A percentile compares a stretch with the other conserved stretches of the same genome.
Evolutionary conservation across 2,888 invertebrate species (phyloP).

Genomic region (Catocala sponsa): DNA sequence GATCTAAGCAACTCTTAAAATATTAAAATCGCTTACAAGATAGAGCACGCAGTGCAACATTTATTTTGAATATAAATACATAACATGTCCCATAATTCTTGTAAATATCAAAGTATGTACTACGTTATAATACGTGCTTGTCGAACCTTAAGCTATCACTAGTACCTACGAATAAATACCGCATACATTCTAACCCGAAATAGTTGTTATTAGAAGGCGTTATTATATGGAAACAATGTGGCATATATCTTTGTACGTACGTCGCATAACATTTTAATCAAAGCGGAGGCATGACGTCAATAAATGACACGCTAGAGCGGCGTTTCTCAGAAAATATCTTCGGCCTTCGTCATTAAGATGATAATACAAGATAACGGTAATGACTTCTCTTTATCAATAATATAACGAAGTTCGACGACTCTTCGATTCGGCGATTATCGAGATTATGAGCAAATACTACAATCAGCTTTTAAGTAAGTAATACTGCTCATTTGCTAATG

Average conservation of each 20-base stretch:
- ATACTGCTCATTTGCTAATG: slow-evolving; percentile 24
- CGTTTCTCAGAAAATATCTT: slow-evolving; percentile 63
- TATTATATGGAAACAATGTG: slow-evolving; percentile 6
- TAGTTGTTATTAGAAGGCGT: slow-evolving; percentile 4
- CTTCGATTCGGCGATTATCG: slow-evolving; percentile 61
- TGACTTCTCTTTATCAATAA: slow-evolving; percentile 71
- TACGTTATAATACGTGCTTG: background rate
- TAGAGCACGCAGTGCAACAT: no score
- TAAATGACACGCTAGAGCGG: slow-evolving; percentile 27
- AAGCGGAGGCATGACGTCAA: slow-evolving; percentile 39
- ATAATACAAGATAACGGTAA: slow-evolving; percentile 73
- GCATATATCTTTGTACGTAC: slow-evolving; percentile 5
- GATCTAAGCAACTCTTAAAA: no score
- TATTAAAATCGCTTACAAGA: no score
- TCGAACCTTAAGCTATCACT: background rate
- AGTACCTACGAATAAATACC: background rate
- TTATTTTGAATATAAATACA: no score
- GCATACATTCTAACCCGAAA: background rate
- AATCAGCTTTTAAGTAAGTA: slow-evolving; percentile 38
- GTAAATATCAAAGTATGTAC: background rate
- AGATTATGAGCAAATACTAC: slow-evolving; percentile 55
- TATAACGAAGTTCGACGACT: slow-evolving; percentile 68
- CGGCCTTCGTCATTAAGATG: slow-evolving; percentile 69
- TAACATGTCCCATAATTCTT: background rate
- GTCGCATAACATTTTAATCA: slow-evolving; percentile 33